Evolutionary conservation across 2,113 vertebrate species (phyloP).

Genomic region (Esox niger): DNA sequence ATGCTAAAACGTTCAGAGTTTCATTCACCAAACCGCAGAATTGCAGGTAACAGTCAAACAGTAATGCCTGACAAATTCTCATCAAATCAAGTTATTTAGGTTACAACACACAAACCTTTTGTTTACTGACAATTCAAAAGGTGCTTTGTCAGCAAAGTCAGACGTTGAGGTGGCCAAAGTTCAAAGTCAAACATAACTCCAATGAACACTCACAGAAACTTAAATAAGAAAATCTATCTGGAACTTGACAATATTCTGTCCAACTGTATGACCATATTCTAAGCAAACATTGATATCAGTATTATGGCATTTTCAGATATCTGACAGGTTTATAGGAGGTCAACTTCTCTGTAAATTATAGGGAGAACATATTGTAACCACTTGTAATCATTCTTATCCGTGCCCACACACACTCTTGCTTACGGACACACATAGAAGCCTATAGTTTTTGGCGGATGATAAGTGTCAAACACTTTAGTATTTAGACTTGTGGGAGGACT

Average conservation of each 20-base stretch:
- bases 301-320: background rate
- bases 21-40: background rate
- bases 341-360: background rate
- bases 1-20: no score
- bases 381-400: constrained; percentile 17
- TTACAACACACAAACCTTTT: background rate
- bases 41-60: background rate
- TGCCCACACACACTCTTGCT: constrained; percentile 4
- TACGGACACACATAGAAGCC: constrained; percentile 2
- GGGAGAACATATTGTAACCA: constrained; percentile 25
- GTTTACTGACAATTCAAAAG: background rate
- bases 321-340: background rate
- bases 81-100: background rate
- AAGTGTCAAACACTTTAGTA: no score
- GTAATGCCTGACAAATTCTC: background rate
- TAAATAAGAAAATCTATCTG: background rate
- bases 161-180: background rate
- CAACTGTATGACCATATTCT: background rate
- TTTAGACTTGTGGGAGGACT: no score
- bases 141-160: background rate
- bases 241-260: background rate
- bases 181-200: background rate
- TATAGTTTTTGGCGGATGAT: no score
- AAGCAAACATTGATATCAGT: background rate
- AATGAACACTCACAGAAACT: no score